Conservation (phyloP, 2,888 invertebrate species). For the Scaptomyza flava region DNA sequence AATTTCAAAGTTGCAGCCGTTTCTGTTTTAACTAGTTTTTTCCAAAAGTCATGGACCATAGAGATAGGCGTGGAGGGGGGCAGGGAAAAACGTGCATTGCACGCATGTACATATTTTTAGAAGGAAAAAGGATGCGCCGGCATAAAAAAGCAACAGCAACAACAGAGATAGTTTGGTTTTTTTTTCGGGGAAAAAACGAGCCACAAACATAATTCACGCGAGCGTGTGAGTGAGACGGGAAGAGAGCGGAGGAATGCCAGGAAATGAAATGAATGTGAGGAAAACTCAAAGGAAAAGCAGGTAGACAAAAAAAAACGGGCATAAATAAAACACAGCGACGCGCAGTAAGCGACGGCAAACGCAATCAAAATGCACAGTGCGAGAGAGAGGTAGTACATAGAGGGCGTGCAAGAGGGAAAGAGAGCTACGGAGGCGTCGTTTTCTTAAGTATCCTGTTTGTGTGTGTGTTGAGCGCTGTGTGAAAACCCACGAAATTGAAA, state of each 20-base stretch:
- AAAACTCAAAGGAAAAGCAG: slow-evolving; percentile 74
- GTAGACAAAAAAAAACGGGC: slow-evolving; percentile 42
- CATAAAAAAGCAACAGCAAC: slow-evolving; percentile 26
- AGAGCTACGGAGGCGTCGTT: slow-evolving; percentile 14
- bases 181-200: slow-evolving; percentile 52
- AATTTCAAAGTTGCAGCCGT: slow-evolving; percentile 74
- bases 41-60: slow-evolving; percentile 2
- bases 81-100: slow-evolving; percentile 30
- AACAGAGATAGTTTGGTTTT: slow-evolving; percentile 27
- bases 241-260: slow-evolving; percentile 35
- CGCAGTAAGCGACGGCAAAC: slow-evolving; percentile 18
- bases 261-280: slow-evolving; percentile 74
- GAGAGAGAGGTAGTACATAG: neutral
- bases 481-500: slow-evolving; percentile 51
- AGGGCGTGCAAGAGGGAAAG: too few relatives aligned
- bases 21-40: slow-evolving; percentile 44
- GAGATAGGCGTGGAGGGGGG: neutral
- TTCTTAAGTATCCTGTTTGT: slow-evolving; percentile 55
- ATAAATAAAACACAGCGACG: slow-evolving; percentile 48
- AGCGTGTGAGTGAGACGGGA: slow-evolving; percentile 3
- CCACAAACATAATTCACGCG: slow-evolving; percentile 78
- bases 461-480: neutral
- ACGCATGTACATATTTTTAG: slow-evolving; percentile 15
- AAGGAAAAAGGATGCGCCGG: slow-evolving; percentile 32
- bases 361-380: neutral